These are phyloP conservation scores for Sitobion miscanthi DNA, from an alignment of 1,140 invertebrate species.

Conservation along the genomic window DNA sequence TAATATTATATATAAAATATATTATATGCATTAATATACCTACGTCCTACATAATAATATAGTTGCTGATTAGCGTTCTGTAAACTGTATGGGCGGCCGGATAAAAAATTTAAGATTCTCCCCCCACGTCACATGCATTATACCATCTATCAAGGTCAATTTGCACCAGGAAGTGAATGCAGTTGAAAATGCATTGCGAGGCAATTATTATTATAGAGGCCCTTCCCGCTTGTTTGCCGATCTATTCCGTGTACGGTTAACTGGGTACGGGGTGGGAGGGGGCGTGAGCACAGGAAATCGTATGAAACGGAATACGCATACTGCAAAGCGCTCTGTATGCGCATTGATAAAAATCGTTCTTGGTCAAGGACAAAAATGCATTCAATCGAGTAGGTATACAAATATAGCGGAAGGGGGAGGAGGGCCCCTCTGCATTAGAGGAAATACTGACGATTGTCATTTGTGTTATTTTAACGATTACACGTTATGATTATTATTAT, in stretches of 20 bases:
- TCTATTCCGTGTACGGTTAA: conserved; percentile 26
- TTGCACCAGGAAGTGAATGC: conserved; percentile 49
- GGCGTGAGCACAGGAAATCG: conserved; percentile 8
- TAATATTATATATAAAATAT: background rate
- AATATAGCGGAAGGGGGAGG: background rate
- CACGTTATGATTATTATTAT: background rate
- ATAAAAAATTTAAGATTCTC: conserved; percentile 29
- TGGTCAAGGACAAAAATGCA: conserved; percentile 51
- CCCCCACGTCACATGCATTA: background rate
- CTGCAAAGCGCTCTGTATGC: conserved; percentile 13
- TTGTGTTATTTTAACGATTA: background rate
- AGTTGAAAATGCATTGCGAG: conserved; percentile 47
- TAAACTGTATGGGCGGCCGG: background rate
- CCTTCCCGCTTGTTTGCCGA: conserved; percentile 15
- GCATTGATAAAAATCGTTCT: conserved; percentile 45
- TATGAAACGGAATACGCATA: conserved; percentile 6
- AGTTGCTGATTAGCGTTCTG: conserved; percentile 24
- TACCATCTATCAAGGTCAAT: conserved; percentile 22
- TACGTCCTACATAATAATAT: background rate
- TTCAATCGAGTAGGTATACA: background rate
- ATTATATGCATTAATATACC: background rate
- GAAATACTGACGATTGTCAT: conserved; percentile 10
- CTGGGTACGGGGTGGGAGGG: background rate
- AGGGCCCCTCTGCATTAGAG: background rate
- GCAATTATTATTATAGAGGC: conserved; percentile 47